A percentile compares a stretch with the other conserved stretches of the same genome.
Evolutionary conservation across 2,888 invertebrate genomes (phyloP).

Genomic region (Lysandra bellargus): DNA sequence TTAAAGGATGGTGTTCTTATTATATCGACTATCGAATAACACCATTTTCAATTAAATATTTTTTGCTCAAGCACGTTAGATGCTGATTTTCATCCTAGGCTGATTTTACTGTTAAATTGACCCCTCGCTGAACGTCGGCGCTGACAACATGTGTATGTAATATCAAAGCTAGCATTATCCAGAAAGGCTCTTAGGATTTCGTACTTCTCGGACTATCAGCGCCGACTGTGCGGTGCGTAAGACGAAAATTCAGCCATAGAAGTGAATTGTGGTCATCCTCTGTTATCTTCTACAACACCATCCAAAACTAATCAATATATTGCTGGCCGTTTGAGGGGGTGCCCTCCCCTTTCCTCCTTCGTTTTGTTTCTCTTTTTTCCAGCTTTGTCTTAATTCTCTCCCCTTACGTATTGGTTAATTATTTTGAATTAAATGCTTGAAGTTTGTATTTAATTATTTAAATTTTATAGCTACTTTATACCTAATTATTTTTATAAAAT

Average conservation of each 20-base stretch:
- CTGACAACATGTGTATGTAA: not conserved
- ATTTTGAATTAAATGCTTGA: not conserved
- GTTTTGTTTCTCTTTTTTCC: not conserved
- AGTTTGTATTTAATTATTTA: not conserved
- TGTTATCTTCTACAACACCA: not conserved
- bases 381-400: not conserved
- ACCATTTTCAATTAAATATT: not conserved
- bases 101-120: not conserved
- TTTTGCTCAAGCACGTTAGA: not conserved
- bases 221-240: not conserved
- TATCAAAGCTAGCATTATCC: too few relatives aligned
- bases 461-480: not conserved
- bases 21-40: not conserved
- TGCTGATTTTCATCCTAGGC: not conserved
- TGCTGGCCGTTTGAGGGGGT: constrained; percentile 16
- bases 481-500: not conserved
- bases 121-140: not conserved
- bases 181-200: not conserved
- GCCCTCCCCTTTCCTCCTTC: not conserved
- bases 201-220: not conserved
- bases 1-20: not conserved
- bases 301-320: not conserved
- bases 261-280: not conserved
- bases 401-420: not conserved
- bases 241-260: not conserved